phyloP scores from a whole-genome alignment of 2,888 invertebrate genomes.

The Pseudanteris insignis region DNA sequence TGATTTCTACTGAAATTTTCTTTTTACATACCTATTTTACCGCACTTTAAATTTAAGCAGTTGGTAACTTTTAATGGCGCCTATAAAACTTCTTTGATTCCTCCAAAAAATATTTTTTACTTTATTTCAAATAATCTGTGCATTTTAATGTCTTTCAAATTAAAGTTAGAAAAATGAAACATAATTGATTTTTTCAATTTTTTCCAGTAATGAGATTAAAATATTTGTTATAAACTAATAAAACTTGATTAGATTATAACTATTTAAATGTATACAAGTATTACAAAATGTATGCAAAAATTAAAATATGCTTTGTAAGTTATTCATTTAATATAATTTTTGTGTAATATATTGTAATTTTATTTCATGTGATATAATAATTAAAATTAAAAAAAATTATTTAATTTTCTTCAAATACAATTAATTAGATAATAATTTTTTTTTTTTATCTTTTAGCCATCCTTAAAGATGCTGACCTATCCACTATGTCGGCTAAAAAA shows the following conservation, averaged over 20 bases:
- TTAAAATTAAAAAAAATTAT: too few relatives aligned
- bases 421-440: background rate
- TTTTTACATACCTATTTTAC: too few relatives aligned
- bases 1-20: too few relatives aligned
- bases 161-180: too few relatives aligned
- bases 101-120: constrained; percentile 7
- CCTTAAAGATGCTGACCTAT: constrained; percentile 85
- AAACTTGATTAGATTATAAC: too few relatives aligned
- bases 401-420: background rate
- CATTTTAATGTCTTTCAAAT: too few relatives aligned
- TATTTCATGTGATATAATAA: background rate
- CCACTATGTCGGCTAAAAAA: constrained; percentile 86
- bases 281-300: background rate
- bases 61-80: constrained; percentile 32
- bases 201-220: too few relatives aligned
- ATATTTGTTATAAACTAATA: too few relatives aligned
- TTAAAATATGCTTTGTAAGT: too few relatives aligned
- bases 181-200: too few relatives aligned
- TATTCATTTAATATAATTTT: constrained; percentile 1
- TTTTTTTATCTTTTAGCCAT: constrained; percentile 72
- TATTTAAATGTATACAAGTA: too few relatives aligned
- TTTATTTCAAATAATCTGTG: constrained; percentile 10
- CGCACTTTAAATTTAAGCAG: background rate
- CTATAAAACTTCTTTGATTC: constrained; percentile 21
- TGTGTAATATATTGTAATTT: background rate